Base-by-base conservation (phyloP, 2,113 vertebrate species). In the Balaenoptera acutorostrata region DNA sequence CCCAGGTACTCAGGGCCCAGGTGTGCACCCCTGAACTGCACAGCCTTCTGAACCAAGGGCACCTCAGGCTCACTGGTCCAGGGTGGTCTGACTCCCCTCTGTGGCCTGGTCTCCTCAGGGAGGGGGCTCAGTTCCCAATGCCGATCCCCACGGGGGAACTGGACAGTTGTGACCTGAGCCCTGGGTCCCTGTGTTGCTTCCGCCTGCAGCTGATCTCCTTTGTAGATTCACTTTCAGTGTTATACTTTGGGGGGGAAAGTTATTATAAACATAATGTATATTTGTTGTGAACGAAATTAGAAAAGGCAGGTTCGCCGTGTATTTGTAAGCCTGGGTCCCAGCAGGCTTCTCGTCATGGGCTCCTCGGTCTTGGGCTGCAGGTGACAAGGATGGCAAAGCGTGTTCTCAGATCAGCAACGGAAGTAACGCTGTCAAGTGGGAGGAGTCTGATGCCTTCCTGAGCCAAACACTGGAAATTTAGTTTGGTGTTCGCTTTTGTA, bases 161-260 rank as follows among this genome's bases (percentile, higher is more conserved):
- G 20, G 74, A 25, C 12, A 0, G 0, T 5, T 23, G 52, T 6
- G 21, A 49, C 36, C 36, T 9, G 6, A 46, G 18, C 27, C 31
- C 6, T 21, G 0, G 0, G 10, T 6, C 29, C 0, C 0, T 3
- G 1, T 1, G 6, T 25, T 9, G n/a, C 25, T 44, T 13, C 7
- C 3, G 3, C 23, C 36, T 4, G 0, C 13, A 0, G 4, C n/a
- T 78, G 18, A 8, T 1, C 57, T 33, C 27, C 18, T 77, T 49
- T 13, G 1, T 18, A 17, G 41, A 9, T 2, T 63, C 23, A 1
- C 57, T 12, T 6, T 12, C 49, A 27, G 46, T 33, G 59, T 20
- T 69, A 83, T n/a, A 12, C 44, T 93, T 7, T 33, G 77, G 66
- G 25, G 49, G 12, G 17, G 23, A 1, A 75, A 33, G 9, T 5